Evolutionary conservation across 2,888 invertebrate species (phyloP).

Genomic region (Eucera pruinosa): DNA sequence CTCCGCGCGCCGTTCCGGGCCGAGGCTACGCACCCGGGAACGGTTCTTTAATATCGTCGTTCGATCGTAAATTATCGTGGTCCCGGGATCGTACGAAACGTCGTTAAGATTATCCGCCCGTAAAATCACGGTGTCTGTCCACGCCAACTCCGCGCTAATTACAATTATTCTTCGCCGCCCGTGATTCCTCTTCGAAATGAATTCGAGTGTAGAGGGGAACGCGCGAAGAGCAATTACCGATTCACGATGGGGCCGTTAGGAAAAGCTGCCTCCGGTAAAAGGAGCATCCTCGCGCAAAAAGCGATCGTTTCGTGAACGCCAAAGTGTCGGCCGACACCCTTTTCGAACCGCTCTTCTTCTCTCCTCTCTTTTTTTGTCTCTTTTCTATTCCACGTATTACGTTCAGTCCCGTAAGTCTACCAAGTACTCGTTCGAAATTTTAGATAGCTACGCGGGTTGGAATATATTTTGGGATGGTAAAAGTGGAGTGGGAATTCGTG

Average conservation of each 20-base stretch:
- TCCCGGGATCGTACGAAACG: constrained; percentile 42
- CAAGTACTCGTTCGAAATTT: too few relatives aligned
- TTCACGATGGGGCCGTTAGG: constrained; percentile 18
- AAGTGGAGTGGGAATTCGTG: too few relatives aligned
- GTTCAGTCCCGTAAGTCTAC: too few relatives aligned
- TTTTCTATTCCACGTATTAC: too few relatives aligned
- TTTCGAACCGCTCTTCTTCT: constrained; percentile 2
- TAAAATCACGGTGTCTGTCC: constrained; percentile 54
- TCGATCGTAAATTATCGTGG: constrained; percentile 62
- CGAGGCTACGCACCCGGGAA: constrained; percentile 22
- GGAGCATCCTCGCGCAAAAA: background rate
- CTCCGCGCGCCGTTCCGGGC: background rate
- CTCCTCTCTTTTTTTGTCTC: background rate
- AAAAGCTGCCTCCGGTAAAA: background rate
- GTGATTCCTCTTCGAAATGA: constrained; percentile 39
- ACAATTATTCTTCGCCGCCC: constrained; percentile 43
- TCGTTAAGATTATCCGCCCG: constrained; percentile 65
- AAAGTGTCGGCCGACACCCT: constrained; percentile 24
- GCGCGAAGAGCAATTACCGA: constrained; percentile 38
- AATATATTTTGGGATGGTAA: too few relatives aligned
- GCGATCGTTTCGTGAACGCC: constrained; percentile 23
- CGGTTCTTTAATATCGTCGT: constrained; percentile 57
- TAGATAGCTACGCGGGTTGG: too few relatives aligned
- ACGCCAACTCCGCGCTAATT: constrained; percentile 45
- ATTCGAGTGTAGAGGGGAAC: constrained; percentile 7